Base-by-base conservation (phyloP, 2,797 vertebrate species). In the Labeo calbasu region DNA sequence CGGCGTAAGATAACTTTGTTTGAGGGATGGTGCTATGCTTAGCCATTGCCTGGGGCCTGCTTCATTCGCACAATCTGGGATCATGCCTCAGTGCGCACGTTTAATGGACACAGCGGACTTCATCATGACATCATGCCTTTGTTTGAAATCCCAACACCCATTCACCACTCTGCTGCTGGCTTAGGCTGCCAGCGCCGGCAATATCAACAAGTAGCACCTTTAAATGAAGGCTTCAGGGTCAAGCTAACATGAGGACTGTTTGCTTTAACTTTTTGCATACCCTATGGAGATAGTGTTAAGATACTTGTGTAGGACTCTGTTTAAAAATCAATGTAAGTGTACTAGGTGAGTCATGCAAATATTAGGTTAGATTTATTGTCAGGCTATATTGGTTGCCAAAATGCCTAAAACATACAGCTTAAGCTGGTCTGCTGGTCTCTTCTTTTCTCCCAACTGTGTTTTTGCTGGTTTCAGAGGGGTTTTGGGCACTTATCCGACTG, bases 91-190 rank as follows among this genome's bases (percentile, higher is more conserved):
- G 85, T 88, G 93, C 90, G 87, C 92, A 88, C 69, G 72, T 77
- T 96, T 93, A 96, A 95, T 94, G 91, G 94, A 87, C 87, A 72
- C 86, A 81, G 87, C 91, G 79, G 83, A 92, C 93, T 93, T 93
- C 90, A 90, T 90, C 93, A 95, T 96, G 95, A 96, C 94, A 94
- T 93, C 92, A 94, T 91, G 88, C 95, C 94, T 95, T 93, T 92
- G 90, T 85, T 92, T 88, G 87, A 96, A 96, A 96, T 96, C 95
- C 94, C 72, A 89, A 90, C 89, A 86, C 13, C 84, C 81, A 94
- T 94, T 93, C 93, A 95, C 90, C 90, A 87, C 85, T 81, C 84
- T 68, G 68, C 91, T 69, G 80, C 36, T 46, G 84, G 91, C 89
- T 92, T 91, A 91, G 84, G 69, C 75, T 79, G 25, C 66, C 83